Base-by-base conservation (phyloP, 2,797 vertebrate species). In the Hapalemur alaotrensis region DNA sequence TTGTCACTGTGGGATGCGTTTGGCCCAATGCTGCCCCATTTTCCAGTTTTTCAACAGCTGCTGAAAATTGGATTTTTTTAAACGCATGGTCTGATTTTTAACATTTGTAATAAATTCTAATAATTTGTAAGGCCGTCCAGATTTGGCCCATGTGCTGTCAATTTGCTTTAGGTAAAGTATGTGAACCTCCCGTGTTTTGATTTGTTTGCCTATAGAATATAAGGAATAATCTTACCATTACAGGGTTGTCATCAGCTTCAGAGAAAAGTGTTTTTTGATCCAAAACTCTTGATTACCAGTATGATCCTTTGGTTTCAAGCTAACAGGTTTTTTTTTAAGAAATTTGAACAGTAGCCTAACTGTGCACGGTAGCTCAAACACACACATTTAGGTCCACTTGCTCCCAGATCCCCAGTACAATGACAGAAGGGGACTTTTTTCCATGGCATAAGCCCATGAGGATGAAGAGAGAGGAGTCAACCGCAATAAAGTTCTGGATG, bases 101-200 rank as follows among this genome's bases (percentile, higher is more conserved):
- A 75, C n/a, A 43, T 93, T 92, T 89, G 43, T 92, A 52, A 88
- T 93, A 81, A 70, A 50, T 75, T 79, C 32, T 72, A 41, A 67
- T 59, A 63, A 82, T 52, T 87, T 87, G 15, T 41, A 4, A 95
- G 23, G n/a, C 61, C 38, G 84, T 91, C 30, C 54, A 67, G 23
- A 85, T 67, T 65, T 84, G 30, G 12, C n/a, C 28, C 0, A 3
- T 93, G 1, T 70, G 46, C 69, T 67, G 28, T 92, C 48, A 41
- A 1, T 89, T 82, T 81, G 69, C 76, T 92, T 82, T 86, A 43
- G 30, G 72, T 76, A 76, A 92, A 84, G 85, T 52, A 20, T 41
- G 9, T 28, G 25, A 57, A 15, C 18, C 5, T 93, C n/a, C 69
- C 25, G 20, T n/a, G 70, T 52, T 25, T 75, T 85, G 3, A 22